phyloP scores from a whole-genome alignment of 2,113 vertebrate species.

The Malurus alboscapulatus region DNA sequence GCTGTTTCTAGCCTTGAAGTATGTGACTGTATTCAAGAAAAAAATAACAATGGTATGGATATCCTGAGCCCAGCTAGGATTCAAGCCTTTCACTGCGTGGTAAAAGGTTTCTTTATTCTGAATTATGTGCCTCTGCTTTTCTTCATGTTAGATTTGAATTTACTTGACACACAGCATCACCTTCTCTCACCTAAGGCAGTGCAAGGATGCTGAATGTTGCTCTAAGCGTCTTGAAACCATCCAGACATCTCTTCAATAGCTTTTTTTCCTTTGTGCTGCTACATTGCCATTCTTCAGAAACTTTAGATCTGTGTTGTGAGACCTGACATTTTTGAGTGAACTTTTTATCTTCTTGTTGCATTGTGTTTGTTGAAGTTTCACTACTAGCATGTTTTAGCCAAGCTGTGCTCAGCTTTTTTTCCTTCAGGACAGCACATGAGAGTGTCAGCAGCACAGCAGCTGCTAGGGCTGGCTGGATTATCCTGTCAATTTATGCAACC shows the following conservation, averaged over 20 bases:
- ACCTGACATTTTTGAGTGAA: fast-evolving
- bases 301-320: not conserved
- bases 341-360: not conserved
- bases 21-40: fast-evolving
- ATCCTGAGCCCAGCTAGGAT: not conserved
- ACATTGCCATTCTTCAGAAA: not conserved
- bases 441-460: not conserved
- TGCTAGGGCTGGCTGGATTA: not conserved
- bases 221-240: not conserved
- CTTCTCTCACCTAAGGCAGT: not conserved
- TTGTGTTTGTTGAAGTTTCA: not conserved
- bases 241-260: not conserved
- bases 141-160: not conserved
- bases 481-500: not conserved
- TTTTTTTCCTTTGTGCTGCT: not conserved
- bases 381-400: not conserved
- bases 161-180: not conserved
- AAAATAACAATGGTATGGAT: not conserved
- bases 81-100: not conserved
- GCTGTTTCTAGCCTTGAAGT: not conserved
- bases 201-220: not conserved
- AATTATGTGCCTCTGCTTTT: not conserved
- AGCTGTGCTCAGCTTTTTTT: not conserved
- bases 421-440: not conserved
- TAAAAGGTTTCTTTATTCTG: not conserved